Percentiles rank a stretch among this genome's conserved stretches.
Conservation (phyloP, 2,888 invertebrate species). For the Troides oblongomaculatus region DNA sequence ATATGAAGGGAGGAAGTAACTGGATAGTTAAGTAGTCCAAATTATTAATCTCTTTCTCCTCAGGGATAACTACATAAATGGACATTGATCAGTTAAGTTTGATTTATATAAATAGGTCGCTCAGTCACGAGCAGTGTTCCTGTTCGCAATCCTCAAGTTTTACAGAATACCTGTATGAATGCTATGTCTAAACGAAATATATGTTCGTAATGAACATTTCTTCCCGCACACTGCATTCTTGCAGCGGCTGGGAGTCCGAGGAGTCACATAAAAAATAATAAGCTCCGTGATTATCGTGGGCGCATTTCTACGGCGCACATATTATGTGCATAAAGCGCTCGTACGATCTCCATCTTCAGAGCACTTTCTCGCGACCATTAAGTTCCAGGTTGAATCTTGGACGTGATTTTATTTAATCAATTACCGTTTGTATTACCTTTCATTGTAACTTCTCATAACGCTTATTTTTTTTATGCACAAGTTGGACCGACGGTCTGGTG, state of each 20-base stretch:
- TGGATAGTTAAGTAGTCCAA: background rate
- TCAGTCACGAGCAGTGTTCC: background rate
- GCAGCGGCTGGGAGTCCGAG: conserved; percentile 41
- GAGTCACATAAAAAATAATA: conserved; percentile 77
- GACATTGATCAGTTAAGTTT: background rate
- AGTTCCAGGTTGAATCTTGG: conserved; percentile 37
- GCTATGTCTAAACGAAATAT: conserved; percentile 5
- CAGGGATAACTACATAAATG: background rate
- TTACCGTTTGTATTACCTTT: conserved; percentile 22
- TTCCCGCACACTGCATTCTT: conserved; percentile 36
- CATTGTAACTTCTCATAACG: too few species aligned
- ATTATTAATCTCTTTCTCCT: conserved; percentile 1
- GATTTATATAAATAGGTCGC: background rate
- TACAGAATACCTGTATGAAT: background rate
- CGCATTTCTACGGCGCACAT: conserved; percentile 40
- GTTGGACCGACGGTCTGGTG: too few species aligned
- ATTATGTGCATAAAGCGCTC: conserved; percentile 43
- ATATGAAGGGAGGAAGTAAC: background rate
- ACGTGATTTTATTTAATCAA: conserved; percentile 48
- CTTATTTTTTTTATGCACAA: too few species aligned
- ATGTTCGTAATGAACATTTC: conserved; percentile 14
- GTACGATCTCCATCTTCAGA: conserved; percentile 60
- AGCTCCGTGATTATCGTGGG: conserved; percentile 62
- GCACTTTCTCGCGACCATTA: conserved; percentile 61
- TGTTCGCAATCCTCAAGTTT: background rate